Percentiles rank a stretch among this genome's conserved stretches.
phyloP scores from a whole-genome alignment of 1,140 invertebrate genomes.

The Nasonia vitripennis region DNA sequence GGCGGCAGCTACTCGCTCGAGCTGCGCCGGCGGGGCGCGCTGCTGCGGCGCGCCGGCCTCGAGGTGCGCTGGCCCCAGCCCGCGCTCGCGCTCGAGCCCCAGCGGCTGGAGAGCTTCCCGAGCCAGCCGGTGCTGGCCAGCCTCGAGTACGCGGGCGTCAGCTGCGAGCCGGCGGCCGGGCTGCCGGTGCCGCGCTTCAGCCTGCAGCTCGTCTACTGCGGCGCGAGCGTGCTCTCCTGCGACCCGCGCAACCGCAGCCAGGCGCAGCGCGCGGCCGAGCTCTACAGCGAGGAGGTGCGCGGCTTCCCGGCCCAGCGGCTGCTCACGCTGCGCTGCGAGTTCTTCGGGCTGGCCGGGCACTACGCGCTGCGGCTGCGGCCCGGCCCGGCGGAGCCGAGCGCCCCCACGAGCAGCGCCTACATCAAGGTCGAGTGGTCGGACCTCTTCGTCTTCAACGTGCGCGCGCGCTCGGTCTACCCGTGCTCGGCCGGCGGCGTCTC shows the following conservation, averaged over 20 bases:
- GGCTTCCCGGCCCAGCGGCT: conserved; percentile 82
- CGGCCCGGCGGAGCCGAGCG: conserved; percentile 72
- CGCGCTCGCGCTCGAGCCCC: conserved; percentile 81
- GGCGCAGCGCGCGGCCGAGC: conserved; percentile 15
- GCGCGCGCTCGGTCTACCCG: conserved; percentile 86
- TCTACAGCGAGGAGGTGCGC: conserved; percentile 81
- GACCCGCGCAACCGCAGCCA: conserved; percentile 68
- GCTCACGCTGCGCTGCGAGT: conserved; percentile 82
- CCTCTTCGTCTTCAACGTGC: conserved; percentile 88
- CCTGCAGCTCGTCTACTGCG: conserved; percentile 86
- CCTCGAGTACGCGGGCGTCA: conserved; percentile 82
- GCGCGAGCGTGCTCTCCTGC: conserved; percentile 71
- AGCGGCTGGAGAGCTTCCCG: conserved; percentile 86
- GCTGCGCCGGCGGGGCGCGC: conserved; percentile 68
- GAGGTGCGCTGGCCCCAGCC: conserved; percentile 88
- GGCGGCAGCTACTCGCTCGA: conserved; percentile 77
- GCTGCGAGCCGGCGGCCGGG: conserved; percentile 76
- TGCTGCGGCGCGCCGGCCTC: conserved; percentile 75
- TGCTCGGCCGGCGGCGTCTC: conserved; percentile 83
- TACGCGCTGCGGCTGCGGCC: conserved; percentile 82
- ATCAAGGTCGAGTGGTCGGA: conserved; percentile 87
- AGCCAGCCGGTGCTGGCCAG: conserved; percentile 82
- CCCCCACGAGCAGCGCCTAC: conserved; percentile 79
- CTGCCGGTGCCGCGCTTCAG: conserved; percentile 76
- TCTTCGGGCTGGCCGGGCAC: conserved; percentile 86